Evolutionary conservation across 2,797 vertebrate species (phyloP), one percentile per base, ranked within the genome.

Genomic region (Neosalanx taihuensis): DNA sequence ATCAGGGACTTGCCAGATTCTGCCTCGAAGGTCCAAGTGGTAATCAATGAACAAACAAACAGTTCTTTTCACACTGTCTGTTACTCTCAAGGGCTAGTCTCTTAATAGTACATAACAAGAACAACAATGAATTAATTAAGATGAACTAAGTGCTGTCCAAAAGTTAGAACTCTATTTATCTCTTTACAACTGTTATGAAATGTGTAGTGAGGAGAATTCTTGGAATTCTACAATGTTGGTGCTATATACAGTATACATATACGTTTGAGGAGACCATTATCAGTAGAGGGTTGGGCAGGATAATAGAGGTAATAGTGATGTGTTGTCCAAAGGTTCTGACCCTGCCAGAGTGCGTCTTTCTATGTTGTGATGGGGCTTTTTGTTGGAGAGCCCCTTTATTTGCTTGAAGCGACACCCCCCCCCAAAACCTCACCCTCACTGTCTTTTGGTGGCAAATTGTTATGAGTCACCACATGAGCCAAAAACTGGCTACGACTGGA

Each of bases 41-140:
- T 84, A 89, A 89, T 89, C 86, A 59, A 87, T 91, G 80, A 80
- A 84, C 81, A 87, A 89, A 84, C 79, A 87, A 83, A 77, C 75
- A 9, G 23, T 53, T 78, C 72, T 83, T 83, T 75, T 73, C 61
- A 76, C 82, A 60, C 63, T 62, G 77, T 64, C 69, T 17, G 67
- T 46, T 46, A 46, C 78, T 81, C 67, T 12, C 73, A 76, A 73
- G 74, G 71, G 69, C 62, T 70, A 69, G 75, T 81, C 76, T 75
- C 83, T 86, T 83, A 81, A 83, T 79, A 84, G 76, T 69, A 71
- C 81, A 80, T 68, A 70, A 78, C 57, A 69, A 73, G 53, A 81
- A 75, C 71, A 76, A 63, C n/a, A 70, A 80, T 90, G 82, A 73
- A 76, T 82, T 71, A 59, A 72, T 72, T 77, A 72, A 61, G 69